phyloP scores from a whole-genome alignment of 1,140 invertebrate genomes.

The Diabrotica virgifera region DNA sequence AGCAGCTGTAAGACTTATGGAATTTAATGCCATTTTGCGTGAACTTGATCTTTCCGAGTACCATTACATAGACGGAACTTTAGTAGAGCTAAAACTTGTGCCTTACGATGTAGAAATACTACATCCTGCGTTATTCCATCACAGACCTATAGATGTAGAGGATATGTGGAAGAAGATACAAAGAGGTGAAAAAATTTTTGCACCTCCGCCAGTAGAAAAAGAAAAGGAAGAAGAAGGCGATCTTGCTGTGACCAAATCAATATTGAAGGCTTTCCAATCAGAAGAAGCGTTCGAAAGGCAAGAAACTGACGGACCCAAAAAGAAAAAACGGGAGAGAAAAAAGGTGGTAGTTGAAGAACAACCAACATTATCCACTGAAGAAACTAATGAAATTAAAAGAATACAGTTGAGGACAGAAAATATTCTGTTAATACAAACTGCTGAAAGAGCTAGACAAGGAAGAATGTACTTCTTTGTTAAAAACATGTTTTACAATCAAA shows the following conservation, averaged over 20 bases:
- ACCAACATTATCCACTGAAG: constrained; percentile 13
- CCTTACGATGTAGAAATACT: constrained; percentile 53
- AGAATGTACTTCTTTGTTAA: constrained; percentile 50
- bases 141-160: constrained; percentile 34
- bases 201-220: constrained; percentile 6
- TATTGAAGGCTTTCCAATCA: background rate
- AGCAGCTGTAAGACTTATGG: constrained; percentile 36
- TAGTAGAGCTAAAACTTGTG: constrained; percentile 59
- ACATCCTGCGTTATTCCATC: constrained; percentile 39
- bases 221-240: constrained; percentile 13
- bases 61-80: constrained; percentile 60
- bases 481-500: constrained; percentile 27
- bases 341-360: constrained; percentile 17
- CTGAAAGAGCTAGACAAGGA: constrained; percentile 56
- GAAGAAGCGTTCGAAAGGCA: constrained; percentile 15
- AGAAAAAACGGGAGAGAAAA: constrained; percentile 13
- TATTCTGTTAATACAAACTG: constrained; percentile 53
- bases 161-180: constrained; percentile 38
- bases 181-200: constrained; percentile 31
- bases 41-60: constrained; percentile 51
- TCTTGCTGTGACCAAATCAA: constrained; percentile 13
- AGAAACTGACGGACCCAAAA: constrained; percentile 9
- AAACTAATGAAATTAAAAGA: constrained; percentile 24
- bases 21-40: constrained; percentile 49
- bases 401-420: constrained; percentile 28